Conservation (phyloP, 2,113 vertebrate species). For the Pseudorectes ferrugineus region DNA sequence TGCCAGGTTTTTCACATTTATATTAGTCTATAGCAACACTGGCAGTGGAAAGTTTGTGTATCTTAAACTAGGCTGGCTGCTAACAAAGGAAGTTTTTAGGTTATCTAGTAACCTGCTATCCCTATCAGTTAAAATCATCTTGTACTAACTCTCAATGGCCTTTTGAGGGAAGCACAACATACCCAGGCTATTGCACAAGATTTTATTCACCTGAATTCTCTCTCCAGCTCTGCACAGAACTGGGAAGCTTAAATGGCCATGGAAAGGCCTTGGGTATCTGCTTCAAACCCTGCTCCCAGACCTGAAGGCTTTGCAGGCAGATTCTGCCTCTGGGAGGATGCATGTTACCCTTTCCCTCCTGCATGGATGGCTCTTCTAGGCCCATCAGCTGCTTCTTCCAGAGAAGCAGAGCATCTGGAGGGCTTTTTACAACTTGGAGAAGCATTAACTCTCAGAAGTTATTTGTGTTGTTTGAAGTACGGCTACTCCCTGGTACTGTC, state of each 20-base stretch:
- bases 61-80: neutral
- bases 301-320: neutral
- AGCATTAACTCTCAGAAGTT: neutral
- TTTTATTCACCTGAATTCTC: neutral
- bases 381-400: neutral
- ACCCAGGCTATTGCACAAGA: neutral
- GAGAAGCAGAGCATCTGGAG: neutral
- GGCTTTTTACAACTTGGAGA: neutral
- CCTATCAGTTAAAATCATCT: neutral
- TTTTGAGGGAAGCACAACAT: neutral
- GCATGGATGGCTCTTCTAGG: neutral
- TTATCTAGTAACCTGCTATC: neutral
- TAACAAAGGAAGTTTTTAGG: neutral
- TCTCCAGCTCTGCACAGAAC: neutral
- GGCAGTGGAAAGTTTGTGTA: neutral
- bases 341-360: neutral
- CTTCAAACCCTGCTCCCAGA: neutral
- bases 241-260: neutral
- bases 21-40: neutral
- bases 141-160: neutral
- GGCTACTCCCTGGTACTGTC: conserved; percentile 44
- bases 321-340: neutral
- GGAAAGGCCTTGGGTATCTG: neutral
- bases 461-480: conserved; percentile 31
- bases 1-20: neutral